Base-by-base conservation (phyloP, 2,888 invertebrate genomes). In the Monochamus alternatus region DNA sequence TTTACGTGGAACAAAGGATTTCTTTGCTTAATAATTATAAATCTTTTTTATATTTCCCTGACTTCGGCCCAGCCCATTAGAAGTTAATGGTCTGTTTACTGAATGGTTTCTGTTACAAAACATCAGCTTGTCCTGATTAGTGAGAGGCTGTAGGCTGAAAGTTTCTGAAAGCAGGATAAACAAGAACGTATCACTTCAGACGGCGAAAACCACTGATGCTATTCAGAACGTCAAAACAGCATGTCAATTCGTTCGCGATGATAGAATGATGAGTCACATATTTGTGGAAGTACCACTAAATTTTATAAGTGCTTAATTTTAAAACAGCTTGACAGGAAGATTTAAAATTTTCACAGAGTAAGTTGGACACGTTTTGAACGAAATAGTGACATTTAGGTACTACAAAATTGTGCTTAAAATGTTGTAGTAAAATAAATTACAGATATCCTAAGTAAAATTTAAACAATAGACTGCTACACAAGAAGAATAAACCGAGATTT, bases 51-150 rank as follows among this genome's bases (percentile, higher is more conserved):
- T 78, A 80, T 81, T 81, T 79, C 76, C 74, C 74, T 76, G 79
- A 78, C 77, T 78, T 68, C 66, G 73, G 75, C 78, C 63, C 77
- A 75, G 76, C 65, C 83, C 83, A 83, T 83, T 83, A 83, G 81
- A 80, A 77, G 78, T 80, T 82, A 83, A 83, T 82, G 83, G 83
- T 74, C 79, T 83, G 82, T 82, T 83, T 81, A 80, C 82, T 71
- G 69, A 81, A 78, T 73, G 81, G 81, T 80, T 83, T 83, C 78
- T 79, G 78, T 82, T 82, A 81, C 81, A 80, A 80, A 82, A 81
- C 80, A 77, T 78, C 69, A 71, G 76, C 73, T 63, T 63, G 47
- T 8, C 63, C 71, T 71, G 71, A 71, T 71, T 71, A 71, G 71
- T 31, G 52, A 22, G n/a, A 63, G 22, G 52, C 38, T 38, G 30